A percentile compares a stretch with the other conserved stretches of the same genome.
Evolutionary conservation across 2,113 vertebrate genomes (phyloP).

Genomic region (Atlantisia rogersi): DNA sequence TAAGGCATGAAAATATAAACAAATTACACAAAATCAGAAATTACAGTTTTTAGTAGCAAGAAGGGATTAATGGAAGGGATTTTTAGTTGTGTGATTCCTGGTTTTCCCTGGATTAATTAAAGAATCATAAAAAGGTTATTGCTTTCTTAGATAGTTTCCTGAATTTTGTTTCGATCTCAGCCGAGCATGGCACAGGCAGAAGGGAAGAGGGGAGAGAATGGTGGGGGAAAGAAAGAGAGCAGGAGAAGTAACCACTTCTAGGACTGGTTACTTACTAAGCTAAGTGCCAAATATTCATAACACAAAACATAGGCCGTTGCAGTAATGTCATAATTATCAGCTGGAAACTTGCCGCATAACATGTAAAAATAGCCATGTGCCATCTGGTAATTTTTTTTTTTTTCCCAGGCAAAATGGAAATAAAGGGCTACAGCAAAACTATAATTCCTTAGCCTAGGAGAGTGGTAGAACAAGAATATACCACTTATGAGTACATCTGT

Average conservation of each 20-base stretch:
- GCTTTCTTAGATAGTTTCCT: not conserved
- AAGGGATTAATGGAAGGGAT: not conserved
- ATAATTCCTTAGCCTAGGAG: slow-evolving; percentile 46
- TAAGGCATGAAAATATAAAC: not conserved
- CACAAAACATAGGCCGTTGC: slow-evolving; percentile 60
- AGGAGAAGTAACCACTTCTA: not conserved
- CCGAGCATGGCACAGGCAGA: slow-evolving; percentile 11
- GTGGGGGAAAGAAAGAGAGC: not conserved
- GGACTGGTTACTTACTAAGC: not conserved
- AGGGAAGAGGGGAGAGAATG: not conserved
- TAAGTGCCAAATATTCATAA: slow-evolving; percentile 63
- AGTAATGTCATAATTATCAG: slow-evolving; percentile 77
- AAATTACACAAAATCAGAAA: not conserved
- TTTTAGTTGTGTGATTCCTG: not conserved
- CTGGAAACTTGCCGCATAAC: slow-evolving; percentile 71
- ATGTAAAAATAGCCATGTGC: slow-evolving; percentile 75
- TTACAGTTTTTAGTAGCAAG: not conserved
- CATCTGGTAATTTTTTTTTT: slow-evolving; percentile 73
- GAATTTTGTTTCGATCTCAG: not conserved
- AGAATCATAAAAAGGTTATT: not conserved
- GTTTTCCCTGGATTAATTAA: not conserved
- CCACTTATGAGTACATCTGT: slow-evolving; percentile 43
- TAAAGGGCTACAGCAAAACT: slow-evolving; percentile 63
- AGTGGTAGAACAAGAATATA: slow-evolving; percentile 48
- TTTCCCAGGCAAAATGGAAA: slow-evolving; percentile 66